Conservation (phyloP, 2,888 invertebrate genomes). For the Drosophila cracens region DNA sequence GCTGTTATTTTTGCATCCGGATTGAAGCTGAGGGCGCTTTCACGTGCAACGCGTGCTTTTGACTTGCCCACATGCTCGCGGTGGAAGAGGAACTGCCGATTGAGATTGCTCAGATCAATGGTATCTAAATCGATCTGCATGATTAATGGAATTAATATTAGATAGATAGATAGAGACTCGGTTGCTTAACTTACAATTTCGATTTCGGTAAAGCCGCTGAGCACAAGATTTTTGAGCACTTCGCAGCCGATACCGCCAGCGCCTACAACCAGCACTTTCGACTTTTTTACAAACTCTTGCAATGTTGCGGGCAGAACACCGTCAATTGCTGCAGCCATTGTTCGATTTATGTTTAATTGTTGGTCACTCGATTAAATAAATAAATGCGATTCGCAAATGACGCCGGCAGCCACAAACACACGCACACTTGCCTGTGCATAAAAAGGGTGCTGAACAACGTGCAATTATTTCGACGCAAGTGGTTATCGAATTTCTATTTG, state of each 20-base stretch:
- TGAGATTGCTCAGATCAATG: constrained; percentile 99
- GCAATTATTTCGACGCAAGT: constrained; percentile 1
- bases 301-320: constrained; percentile 89
- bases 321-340: constrained; percentile 89
- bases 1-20: constrained; percentile 95
- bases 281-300: constrained; percentile 88
- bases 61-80: constrained; percentile 99
- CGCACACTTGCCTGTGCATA: constrained; percentile 9
- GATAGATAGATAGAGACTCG: neutral
- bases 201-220: constrained; percentile 96
- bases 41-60: constrained; percentile 96
- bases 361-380: constrained; percentile 1
- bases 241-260: constrained; percentile 99
- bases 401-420: constrained; percentile 54
- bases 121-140: constrained; percentile 98
- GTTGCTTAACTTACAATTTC: constrained; percentile 91
- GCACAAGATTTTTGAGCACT: constrained; percentile 97
- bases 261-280: constrained; percentile 95
- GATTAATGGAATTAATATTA: neutral
- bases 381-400: constrained; percentile 47
- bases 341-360: constrained; percentile 27
- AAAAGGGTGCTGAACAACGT: constrained; percentile 37
- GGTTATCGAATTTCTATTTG: constrained; percentile 5
- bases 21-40: constrained; percentile 95
- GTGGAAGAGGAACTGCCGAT: constrained; percentile 99